Base-by-base conservation (phyloP, 2,888 invertebrate genomes). In the Esperia sulphurella region DNA sequence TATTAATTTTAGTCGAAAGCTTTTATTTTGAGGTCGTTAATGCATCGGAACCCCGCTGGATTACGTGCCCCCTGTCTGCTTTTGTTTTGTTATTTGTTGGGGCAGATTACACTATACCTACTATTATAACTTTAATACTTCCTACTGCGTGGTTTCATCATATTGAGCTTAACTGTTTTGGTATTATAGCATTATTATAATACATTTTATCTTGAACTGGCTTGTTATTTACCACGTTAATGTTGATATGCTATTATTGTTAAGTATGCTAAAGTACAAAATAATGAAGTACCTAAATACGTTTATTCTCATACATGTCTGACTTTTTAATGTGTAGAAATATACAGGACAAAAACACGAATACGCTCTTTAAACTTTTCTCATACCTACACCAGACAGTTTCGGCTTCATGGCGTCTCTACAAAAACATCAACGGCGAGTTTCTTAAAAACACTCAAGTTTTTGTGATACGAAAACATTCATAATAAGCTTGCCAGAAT, bases 1-100 rank as follows among this genome's bases (percentile, higher is more conserved):
- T 75, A 79, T 79, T 79, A 79, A 79, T 78, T 74, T 74, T 58
- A 68, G 58, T 75, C 64, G 58, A 60, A 59, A 64, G 65, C 58
- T 65, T 76, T 75, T 76, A 71, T 72, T 78, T 76, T 75, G 71
- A 70, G 62, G 60, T 65, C 60, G 63, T 67, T 68, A 71, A 69
- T 69, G 61, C 59, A 41, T n/a, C 12, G 55, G 54, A 56, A 44
- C 54, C 53, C 52, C 52, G 47, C 58, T 46, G 57, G 51, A 48
- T 49, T 54, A 53, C 51, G 52, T 39, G 50, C 21, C 45, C 38
- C 45, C 12, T 37, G 39, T 46, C 41, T n/a, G 48, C 50, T 46
- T 59, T 59, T 58, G 58, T 54, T 60, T 57, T 58, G 60, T 56
- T 35, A 48, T 49, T 29, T 55, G 55, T 62, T 58, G 63, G 55